Conservation (phyloP, 2,797 vertebrate genomes). For the Buceros bicornis region DNA sequence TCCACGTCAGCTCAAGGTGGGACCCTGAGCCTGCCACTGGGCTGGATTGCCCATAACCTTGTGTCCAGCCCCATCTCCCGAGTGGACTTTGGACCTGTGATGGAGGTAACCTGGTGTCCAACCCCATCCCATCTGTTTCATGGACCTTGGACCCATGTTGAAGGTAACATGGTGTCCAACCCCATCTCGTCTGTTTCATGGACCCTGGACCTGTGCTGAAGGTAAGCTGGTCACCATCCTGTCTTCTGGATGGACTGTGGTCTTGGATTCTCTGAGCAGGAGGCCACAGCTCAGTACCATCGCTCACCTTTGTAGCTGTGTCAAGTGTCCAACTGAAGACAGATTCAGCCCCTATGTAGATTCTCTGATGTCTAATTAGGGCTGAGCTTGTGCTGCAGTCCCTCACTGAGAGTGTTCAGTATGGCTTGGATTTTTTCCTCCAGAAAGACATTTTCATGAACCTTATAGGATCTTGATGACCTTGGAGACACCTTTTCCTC, state of each 20-base stretch:
- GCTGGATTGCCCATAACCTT: neutral
- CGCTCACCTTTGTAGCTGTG: neutral
- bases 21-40: neutral
- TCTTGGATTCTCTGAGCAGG: neutral
- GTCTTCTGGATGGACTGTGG: neutral
- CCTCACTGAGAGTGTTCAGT: neutral
- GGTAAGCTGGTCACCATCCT: neutral
- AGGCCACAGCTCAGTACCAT: neutral
- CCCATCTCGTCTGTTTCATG: neutral
- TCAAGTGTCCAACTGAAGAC: neutral
- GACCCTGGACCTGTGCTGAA: neutral
- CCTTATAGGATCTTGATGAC: neutral
- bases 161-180: neutral
- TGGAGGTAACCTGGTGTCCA: neutral
- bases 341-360: fast-evolving
- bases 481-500: neutral
- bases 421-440: neutral
- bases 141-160: neutral
- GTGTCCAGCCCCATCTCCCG: neutral
- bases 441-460: neutral
- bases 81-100: neutral
- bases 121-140: neutral
- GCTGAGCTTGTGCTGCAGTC: neutral
- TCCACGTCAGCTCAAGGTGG: neutral
- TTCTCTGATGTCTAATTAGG: neutral